Conservation (phyloP, 2,113 vertebrate genomes). For the Paraplagusia blochii region DNA sequence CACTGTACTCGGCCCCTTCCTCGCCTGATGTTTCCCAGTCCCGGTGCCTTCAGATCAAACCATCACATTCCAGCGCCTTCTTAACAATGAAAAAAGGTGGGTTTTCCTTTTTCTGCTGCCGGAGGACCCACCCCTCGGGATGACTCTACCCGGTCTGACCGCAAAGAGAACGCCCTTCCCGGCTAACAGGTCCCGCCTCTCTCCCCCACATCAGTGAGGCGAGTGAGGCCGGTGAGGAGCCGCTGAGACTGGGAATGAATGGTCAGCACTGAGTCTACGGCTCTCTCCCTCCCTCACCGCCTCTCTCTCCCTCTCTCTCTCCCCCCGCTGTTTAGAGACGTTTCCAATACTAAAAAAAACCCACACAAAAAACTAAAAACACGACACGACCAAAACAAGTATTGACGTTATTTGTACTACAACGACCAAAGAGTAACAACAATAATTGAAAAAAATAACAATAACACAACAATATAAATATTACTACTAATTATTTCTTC, state of each 20-base stretch:
- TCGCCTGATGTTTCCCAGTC: conserved; percentile 61
- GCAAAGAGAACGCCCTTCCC: conserved; percentile 78
- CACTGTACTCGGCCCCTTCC: conserved; percentile 40
- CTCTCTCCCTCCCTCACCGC: background rate
- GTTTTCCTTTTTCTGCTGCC: conserved; percentile 70
- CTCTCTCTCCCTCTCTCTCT: too few species aligned
- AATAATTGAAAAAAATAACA: too few species aligned
- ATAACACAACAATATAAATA: too few species aligned
- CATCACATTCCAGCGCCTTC: conserved; percentile 78
- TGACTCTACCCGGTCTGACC: conserved; percentile 71
- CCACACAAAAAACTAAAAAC: too few species aligned
- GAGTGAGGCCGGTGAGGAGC: conserved; percentile 38
- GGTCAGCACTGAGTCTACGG: background rate
- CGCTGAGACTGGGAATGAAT: background rate
- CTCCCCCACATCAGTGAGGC: conserved; percentile 23
- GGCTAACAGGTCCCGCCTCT: conserved; percentile 71
- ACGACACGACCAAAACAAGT: too few species aligned
- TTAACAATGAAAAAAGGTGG: conserved; percentile 81
- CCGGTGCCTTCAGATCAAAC: conserved; percentile 68
- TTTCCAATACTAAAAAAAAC: too few species aligned
- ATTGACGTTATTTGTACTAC: too few species aligned
- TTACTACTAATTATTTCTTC: too few species aligned
- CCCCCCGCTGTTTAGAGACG: too few species aligned
- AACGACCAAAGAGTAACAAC: too few species aligned
- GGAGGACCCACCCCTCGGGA: conserved; percentile 74